Evolutionary conservation across 2,113 vertebrate species (phyloP).

Genomic region (Pseudonaja textilis): DNA sequence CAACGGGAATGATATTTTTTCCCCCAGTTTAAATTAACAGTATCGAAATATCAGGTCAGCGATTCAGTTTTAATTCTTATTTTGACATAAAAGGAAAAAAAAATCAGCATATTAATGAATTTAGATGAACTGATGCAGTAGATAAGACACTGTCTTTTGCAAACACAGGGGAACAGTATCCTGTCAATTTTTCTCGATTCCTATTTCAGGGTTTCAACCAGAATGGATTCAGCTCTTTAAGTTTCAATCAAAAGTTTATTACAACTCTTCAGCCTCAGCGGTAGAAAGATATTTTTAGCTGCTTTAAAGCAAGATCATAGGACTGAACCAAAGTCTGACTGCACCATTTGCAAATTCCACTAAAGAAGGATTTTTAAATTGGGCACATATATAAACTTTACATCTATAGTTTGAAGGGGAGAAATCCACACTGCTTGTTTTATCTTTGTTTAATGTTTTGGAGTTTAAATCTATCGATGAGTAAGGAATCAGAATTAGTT

Average conservation of each 20-base stretch:
- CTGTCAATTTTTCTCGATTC: constrained; percentile 55
- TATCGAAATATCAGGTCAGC: constrained; percentile 27
- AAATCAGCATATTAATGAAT: constrained; percentile 56
- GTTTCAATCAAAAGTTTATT: constrained; percentile 60
- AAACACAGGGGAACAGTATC: constrained; percentile 48
- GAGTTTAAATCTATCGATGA: constrained; percentile 39
- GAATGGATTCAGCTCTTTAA: constrained; percentile 61
- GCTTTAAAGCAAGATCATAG: constrained; percentile 56
- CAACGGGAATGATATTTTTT: background rate
- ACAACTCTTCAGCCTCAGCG: constrained; percentile 59
- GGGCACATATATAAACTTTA: constrained; percentile 71
- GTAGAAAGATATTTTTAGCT: constrained; percentile 53
- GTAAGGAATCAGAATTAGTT: constrained; percentile 42
- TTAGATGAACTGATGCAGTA: constrained; percentile 54
- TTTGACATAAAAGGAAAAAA: constrained; percentile 53
- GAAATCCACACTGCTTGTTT: constrained; percentile 40
- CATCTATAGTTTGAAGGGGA: constrained; percentile 62
- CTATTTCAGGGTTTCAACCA: constrained; percentile 54
- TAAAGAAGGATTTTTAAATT: constrained; percentile 73
- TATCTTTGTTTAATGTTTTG: constrained; percentile 59
- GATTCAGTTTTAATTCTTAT: constrained; percentile 49
- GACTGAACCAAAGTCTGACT: constrained; percentile 62
- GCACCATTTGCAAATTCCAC: constrained; percentile 58
- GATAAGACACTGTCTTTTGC: constrained; percentile 58
- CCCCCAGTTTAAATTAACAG: constrained; percentile 35